Conservation (phyloP, 2,797 vertebrate genomes). For the Chelmon rostratus region DNA sequence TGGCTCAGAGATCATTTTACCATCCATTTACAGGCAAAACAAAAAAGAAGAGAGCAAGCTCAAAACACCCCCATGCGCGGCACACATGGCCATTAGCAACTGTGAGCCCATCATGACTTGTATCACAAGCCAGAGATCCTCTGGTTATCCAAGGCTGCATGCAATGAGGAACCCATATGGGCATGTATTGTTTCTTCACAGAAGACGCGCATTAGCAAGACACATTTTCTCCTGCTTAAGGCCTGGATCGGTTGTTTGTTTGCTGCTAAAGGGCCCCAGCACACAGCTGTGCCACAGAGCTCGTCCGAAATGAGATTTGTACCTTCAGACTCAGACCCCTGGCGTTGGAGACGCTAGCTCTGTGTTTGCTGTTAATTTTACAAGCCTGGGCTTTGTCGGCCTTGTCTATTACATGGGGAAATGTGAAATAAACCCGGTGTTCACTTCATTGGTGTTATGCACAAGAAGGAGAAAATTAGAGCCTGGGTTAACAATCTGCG, state of each 20-base stretch:
- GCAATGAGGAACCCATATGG: slow-evolving; percentile 60
- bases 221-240: slow-evolving; percentile 41
- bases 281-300: slow-evolving; percentile 70
- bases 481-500: slow-evolving; percentile 64
- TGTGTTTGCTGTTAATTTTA: slow-evolving; percentile 75
- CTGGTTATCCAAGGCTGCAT: slow-evolving; percentile 59
- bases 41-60: slow-evolving; percentile 18
- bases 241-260: slow-evolving; percentile 55
- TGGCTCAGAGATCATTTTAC: slow-evolving; percentile 71
- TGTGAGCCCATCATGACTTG: slow-evolving; percentile 52
- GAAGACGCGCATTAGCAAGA: slow-evolving; percentile 50
- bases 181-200: slow-evolving; percentile 47
- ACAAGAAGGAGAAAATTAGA: slow-evolving; percentile 68
- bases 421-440: slow-evolving; percentile 62
- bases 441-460: slow-evolving; percentile 51
- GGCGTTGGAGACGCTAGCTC: slow-evolving; percentile 33
- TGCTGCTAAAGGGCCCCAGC: slow-evolving; percentile 57
- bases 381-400: slow-evolving; percentile 61
- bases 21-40: slow-evolving; percentile 53
- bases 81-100: slow-evolving; percentile 54
- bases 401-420: slow-evolving; percentile 58
- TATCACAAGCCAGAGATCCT: slow-evolving; percentile 46
- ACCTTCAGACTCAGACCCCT: slow-evolving; percentile 54
- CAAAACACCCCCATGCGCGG: slow-evolving; percentile 63
- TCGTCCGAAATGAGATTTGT: slow-evolving; percentile 64